Base-by-base conservation (phyloP, 30 jellyfish, hydroid and myxozoan genomes). In the Catostylus mosaicus region DNA sequence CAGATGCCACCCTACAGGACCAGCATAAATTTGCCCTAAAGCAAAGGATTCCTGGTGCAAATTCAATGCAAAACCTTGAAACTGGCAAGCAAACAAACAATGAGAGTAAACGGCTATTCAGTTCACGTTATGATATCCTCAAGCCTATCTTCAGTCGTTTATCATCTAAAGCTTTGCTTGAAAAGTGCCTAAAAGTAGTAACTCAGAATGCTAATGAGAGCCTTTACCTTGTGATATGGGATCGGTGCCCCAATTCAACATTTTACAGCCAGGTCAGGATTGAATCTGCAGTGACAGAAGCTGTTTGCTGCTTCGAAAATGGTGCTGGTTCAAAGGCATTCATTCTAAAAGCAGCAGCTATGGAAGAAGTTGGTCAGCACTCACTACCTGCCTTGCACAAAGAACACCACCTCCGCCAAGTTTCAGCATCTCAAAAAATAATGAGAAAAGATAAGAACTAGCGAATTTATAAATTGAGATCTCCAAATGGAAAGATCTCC, bases 371-470 rank as follows among this genome's bases (percentile, higher is more conserved):
- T 57, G 71, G 71, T 7, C 30, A 57, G 71, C 30, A 57, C 7
- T 14, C 71, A 10, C 30, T 57, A 11, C 14, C 14, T 7, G 23
- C 71, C 7, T 24, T 57, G 7, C 71, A 23, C 30, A 23, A 57
- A 24, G 71, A 57, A 57, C 30, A 57, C 71, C 71, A 9, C 30
- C 14, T 23, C 23, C 71, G 71, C 71, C 71, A 57, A 9, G 23
- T 9, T 14, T 57, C 71, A 10, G 71, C 71, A 14, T 16, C 71
- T 7, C 71, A 57, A 30, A 57, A 57, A 57, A 30, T 57, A 7
- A 9, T 30, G 23, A 7, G 11, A 9, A 57, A 57, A 24, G 14
- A 57, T 57, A 57, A 23, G 71, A 23, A 11, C 30, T 57, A 30
- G 71, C 71, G 71, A 9, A 14, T 57, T 7, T 9, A 24, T 23